Conservation (phyloP, 2,113 vertebrate species). For the Corythoichthys intestinalis region DNA sequence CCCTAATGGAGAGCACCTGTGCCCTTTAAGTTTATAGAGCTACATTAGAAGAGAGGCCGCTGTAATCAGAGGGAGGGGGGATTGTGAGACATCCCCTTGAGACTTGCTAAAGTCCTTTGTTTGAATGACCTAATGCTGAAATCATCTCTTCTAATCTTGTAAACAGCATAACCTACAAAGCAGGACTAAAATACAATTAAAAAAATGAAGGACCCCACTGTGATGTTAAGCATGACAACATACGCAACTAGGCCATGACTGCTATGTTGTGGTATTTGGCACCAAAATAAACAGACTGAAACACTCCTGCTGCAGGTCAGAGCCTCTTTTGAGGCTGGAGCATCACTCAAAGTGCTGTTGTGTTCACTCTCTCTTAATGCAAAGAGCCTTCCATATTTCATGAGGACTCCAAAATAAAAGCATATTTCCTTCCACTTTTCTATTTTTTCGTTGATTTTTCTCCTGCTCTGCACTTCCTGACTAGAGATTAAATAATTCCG, state of each 20-base stretch:
- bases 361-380: conserved; percentile 52
- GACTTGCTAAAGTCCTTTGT: conserved; percentile 21
- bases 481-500: conserved; percentile 76
- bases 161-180: conserved; percentile 8
- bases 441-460: conserved; percentile 49
- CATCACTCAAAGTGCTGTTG: conserved; percentile 19
- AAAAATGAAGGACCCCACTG: background rate
- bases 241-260: background rate
- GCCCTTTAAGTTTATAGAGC: conserved; percentile 58
- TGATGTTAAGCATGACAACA: conserved; percentile 6
- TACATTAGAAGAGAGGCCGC: conserved; percentile 51
- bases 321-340: conserved; percentile 41
- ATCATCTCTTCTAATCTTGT: conserved; percentile 19
- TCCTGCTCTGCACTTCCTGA: conserved; percentile 69
- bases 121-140: conserved; percentile 38
- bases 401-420: conserved; percentile 45
- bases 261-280: conserved; percentile 6
- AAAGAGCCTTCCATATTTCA: conserved; percentile 66
- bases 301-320: conserved; percentile 29
- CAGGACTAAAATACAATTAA: conserved; percentile 2
- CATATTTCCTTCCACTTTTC: conserved; percentile 42
- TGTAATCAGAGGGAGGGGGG: conserved; percentile 32
- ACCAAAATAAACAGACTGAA: conserved; percentile 10
- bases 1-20: conserved; percentile 64
- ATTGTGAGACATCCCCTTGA: conserved; percentile 33